Base-by-base conservation (phyloP, 2,888 invertebrate genomes). In the Monochamus alternatus region DNA sequence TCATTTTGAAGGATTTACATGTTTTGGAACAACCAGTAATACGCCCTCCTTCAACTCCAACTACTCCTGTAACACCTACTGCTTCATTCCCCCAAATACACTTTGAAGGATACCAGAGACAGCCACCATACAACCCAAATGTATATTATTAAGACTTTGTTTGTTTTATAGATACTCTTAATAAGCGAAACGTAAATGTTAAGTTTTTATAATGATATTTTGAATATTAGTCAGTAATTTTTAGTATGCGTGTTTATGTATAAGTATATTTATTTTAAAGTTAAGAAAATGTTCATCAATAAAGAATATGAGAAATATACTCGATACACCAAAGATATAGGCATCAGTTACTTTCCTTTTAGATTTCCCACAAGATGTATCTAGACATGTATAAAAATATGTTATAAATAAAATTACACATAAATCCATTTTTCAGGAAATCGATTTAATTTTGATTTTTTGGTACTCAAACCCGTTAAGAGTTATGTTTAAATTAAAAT, bases 1-100 rank as follows among this genome's bases (percentile, higher is more conserved):
- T 81, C 10, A 71, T 81, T 55, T 67, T 81, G 14, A 81, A 79
- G 72, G 80, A 81, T 70, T 71, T 81, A 44, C 58, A 65, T 10
- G 74, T 80, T 51, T 66, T 81, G 32, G 70, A 79, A 32, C 69
- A 62, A 67, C 71, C 43, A 74, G 72, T 73, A 55, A 63, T 70
- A 44, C 58, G 58, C 51, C 69, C 69, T 7, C 69, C 69, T 38
- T 69, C 69, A 62, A 59, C 43, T 14, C 69, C 69, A 47, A 31
- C 69, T 31, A 69, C 69, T 12, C 69, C 69, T 8, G 55, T 55
- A 58, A 10, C 52, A n/a, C 51, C 68, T 30, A 30, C 68, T 30
- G 59, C 69, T n/a, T 60, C 69, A 22, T 44, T 60, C 22, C 10
- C n/a, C 55, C 14, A 55, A 3, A 55, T 55, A n/a, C 44, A 47